A percentile compares a stretch with the other conserved stretches of the same genome.
These are phyloP conservation scores for Panagrolaimus sp. DNA, from an alignment of 1,140 invertebrate species.

Conservation along the genomic window DNA sequence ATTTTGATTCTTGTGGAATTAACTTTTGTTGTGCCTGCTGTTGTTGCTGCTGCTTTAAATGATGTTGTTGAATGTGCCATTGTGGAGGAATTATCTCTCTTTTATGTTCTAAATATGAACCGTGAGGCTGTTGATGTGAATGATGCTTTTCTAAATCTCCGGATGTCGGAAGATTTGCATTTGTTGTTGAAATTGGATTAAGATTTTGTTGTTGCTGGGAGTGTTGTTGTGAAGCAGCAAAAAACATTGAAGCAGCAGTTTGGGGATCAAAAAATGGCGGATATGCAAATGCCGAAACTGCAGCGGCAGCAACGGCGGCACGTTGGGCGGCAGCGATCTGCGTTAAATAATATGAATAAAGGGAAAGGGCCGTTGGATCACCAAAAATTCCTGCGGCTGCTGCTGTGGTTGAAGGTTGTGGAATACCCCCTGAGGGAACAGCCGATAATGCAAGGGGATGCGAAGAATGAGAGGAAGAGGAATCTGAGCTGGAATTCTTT, in stretches of 20 bases:
- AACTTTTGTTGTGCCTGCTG: not conserved
- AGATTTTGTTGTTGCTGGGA: too few species aligned
- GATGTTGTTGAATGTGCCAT: not conserved
- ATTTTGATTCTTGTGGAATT: not conserved
- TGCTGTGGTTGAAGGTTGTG: too few species aligned
- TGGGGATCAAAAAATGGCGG: constrained; percentile 5
- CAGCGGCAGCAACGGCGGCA: not conserved
- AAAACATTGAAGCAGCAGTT: too few species aligned
- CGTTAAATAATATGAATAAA: constrained; percentile 5
- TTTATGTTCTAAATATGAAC: not conserved
- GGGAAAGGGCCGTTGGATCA: not conserved
- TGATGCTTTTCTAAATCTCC: too few species aligned
- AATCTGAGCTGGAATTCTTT: not conserved
- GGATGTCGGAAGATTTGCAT: not conserved
- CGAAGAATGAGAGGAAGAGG: too few species aligned
- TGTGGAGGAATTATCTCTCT: not conserved
- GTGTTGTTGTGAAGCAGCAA: too few species aligned
- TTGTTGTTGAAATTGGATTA: too few species aligned
- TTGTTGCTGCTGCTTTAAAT: not conserved
- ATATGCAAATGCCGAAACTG: constrained; percentile 5
- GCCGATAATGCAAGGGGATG: too few species aligned
- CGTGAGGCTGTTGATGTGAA: not conserved
- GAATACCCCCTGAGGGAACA: too few species aligned
- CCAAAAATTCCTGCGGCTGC: too few species aligned
- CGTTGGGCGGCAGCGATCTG: constrained; percentile 2